Evolutionary conservation across 2,888 invertebrate species (phyloP).

Genomic region (Rhingia campestris): DNA sequence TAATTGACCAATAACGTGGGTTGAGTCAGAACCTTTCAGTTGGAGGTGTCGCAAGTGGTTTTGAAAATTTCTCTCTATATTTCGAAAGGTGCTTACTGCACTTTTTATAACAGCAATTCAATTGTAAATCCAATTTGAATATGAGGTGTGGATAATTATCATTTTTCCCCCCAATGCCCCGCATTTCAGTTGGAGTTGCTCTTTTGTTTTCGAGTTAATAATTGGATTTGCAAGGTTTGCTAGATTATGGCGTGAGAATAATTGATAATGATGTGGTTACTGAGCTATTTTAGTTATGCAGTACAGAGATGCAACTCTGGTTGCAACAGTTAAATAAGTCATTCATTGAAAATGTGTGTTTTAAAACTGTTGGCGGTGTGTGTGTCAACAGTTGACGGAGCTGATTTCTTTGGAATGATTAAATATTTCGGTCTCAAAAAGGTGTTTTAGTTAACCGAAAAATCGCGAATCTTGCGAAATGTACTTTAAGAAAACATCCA

Average conservation of each 20-base stretch:
- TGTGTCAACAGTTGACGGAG: too few relatives aligned
- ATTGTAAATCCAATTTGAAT: slow-evolving; percentile 12
- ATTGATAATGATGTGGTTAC: slow-evolving; percentile 20
- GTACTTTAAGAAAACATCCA: too few relatives aligned
- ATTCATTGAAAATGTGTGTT: too few relatives aligned
- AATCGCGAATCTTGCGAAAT: too few relatives aligned
- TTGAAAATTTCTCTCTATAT: slow-evolving; percentile 20
- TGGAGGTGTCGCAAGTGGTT: slow-evolving; percentile 31
- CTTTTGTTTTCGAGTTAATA: slow-evolving; percentile 23
- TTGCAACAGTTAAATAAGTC: background rate
- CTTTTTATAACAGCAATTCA: slow-evolving; percentile 16
- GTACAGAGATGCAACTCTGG: background rate
- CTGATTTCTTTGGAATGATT: too few relatives aligned
- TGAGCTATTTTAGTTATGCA: background rate
- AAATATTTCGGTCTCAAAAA: too few relatives aligned
- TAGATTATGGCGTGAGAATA: slow-evolving; percentile 11
- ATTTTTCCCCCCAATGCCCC: slow-evolving; percentile 23
- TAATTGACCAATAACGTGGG: slow-evolving; percentile 31
- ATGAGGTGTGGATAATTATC: slow-evolving; percentile 19
- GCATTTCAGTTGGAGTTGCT: slow-evolving; percentile 8
- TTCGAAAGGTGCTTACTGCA: slow-evolving; percentile 3
- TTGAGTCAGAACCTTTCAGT: slow-evolving; percentile 28
- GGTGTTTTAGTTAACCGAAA: too few relatives aligned
- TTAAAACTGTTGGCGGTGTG: too few relatives aligned
- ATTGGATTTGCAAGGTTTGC: slow-evolving; percentile 21